These are phyloP conservation scores for Miniopterus natalensis DNA, from an alignment of 2,113 vertebrate species.

Conservation along the genomic window DNA sequence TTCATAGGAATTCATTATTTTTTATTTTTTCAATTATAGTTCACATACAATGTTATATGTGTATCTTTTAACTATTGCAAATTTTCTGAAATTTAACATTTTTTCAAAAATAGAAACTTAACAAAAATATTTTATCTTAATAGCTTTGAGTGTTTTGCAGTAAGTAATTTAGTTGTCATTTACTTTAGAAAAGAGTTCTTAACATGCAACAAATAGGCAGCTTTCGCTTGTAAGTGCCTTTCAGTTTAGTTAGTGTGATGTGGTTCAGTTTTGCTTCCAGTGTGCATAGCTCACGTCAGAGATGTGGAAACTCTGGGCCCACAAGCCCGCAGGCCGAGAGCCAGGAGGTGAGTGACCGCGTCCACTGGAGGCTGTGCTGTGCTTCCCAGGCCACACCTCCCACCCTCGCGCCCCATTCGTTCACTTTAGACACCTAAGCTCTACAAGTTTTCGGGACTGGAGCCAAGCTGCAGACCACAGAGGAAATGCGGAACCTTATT, in stretches of 20 bases:
- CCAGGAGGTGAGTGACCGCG: neutral
- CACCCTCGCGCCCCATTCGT: neutral
- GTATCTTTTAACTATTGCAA: neutral
- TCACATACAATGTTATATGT: neutral
- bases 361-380: neutral
- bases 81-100: slow-evolving; percentile 10
- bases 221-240: neutral
- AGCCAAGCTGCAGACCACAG: neutral
- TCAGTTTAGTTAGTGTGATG: neutral
- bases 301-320: neutral
- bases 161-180: neutral
- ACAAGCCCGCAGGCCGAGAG: neutral
- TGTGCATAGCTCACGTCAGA: neutral
- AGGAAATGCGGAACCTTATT: neutral
- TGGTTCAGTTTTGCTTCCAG: neutral
- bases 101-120: neutral
- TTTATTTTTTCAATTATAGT: neutral
- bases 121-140: neutral
- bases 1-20: neutral
- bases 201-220: neutral
- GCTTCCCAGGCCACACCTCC: neutral
- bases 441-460: neutral
- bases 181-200: neutral
- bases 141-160: neutral
- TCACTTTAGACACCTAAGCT: neutral